A percentile compares a stretch with the other conserved stretches of the same genome.
Evolutionary conservation across 2,113 vertebrate species (phyloP).

Genomic region (Podocnemis expansa): DNA sequence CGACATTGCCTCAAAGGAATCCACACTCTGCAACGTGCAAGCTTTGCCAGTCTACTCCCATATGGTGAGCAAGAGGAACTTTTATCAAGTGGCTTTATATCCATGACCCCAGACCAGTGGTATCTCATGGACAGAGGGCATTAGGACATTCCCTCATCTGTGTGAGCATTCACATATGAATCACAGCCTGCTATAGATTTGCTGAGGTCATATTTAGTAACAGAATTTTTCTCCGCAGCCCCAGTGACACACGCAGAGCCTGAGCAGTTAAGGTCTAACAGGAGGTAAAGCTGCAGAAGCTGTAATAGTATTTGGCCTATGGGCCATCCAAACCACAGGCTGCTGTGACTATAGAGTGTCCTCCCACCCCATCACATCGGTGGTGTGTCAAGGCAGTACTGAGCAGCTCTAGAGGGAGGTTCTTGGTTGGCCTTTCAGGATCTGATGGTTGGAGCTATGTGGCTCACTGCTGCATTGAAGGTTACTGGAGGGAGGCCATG

Average conservation of each 20-base stretch:
- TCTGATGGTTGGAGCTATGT: neutral
- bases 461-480: neutral
- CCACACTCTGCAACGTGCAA: neutral
- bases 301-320: neutral
- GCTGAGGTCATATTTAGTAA: neutral
- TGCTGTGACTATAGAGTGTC: neutral
- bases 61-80: neutral
- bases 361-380: too few relatives aligned
- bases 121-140: neutral
- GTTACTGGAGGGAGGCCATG: neutral
- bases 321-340: neutral
- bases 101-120: neutral
- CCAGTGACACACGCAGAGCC: neutral
- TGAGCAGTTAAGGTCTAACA: neutral
- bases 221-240: neutral
- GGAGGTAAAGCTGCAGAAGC: neutral
- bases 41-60: neutral
- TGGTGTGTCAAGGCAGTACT: neutral
- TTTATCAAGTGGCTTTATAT: neutral
- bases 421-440: neutral
- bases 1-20: neutral
- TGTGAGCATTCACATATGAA: neutral
- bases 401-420: neutral
- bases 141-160: neutral
- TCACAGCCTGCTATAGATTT: neutral